A percentile compares a stretch with the other conserved stretches of the same genome.
Conservation (phyloP, 2,113 vertebrate species). For the Scatophagus argus region DNA sequence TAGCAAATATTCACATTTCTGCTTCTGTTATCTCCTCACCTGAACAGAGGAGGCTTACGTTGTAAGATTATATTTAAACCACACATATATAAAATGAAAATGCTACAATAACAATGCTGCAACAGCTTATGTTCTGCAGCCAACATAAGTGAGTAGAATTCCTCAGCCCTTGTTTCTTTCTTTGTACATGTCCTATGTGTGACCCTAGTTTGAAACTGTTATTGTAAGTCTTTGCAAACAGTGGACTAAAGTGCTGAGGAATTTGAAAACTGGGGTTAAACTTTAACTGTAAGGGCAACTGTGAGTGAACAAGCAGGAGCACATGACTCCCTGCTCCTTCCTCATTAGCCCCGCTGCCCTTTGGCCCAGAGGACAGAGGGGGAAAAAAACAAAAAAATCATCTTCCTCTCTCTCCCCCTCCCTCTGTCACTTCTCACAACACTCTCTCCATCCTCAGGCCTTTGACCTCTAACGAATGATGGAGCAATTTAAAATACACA, state of each 20-base stretch:
- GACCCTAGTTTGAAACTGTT: background rate
- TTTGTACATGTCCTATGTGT: background rate
- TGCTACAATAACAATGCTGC: too few relatives aligned
- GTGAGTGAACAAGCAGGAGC: conserved; percentile 49
- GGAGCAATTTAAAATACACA: conserved; percentile 82
- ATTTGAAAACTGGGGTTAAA: conserved; percentile 78
- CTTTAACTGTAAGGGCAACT: conserved; percentile 75
- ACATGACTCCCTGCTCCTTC: conserved; percentile 72
- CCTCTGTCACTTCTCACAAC: conserved; percentile 24
- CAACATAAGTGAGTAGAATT: background rate
- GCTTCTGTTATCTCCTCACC: background rate
- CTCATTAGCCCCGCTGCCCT: conserved; percentile 77
- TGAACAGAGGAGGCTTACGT: background rate
- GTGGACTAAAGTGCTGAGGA: conserved; percentile 66
- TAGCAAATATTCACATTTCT: conserved; percentile 16
- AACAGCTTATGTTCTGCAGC: too few relatives aligned
- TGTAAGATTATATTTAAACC: background rate
- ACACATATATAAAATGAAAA: background rate
- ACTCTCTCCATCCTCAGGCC: conserved; percentile 65
- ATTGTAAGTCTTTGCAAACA: background rate
- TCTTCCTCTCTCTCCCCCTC: conserved; percentile 12
- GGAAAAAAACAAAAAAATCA: too few relatives aligned
- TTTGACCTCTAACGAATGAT: conserved; percentile 81
- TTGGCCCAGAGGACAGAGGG: conserved; percentile 70
- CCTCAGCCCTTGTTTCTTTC: background rate